Evolutionary conservation across 2,888 invertebrate species (phyloP), one percentile per base, ranked within the genome.

Genomic region (Cryptocephalus moraei): DNA sequence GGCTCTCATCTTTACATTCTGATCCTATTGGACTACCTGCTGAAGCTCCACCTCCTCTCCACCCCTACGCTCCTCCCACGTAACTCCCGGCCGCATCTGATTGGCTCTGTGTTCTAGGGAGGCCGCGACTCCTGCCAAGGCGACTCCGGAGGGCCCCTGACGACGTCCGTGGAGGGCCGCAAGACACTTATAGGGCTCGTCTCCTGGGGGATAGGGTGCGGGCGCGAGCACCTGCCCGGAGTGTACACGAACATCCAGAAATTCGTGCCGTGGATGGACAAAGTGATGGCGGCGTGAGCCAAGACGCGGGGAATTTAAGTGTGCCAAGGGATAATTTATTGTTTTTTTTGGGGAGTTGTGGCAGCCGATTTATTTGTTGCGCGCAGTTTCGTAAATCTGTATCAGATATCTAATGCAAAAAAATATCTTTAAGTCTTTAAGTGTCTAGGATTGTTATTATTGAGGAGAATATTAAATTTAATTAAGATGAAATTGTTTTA

Each of bases 191-290:
- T 92, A 34, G 92, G 92, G 0, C 77, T 92, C 1, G 92, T 89
- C 0, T 91, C 91, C 0, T 92, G 91, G 91, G 91, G 91, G 49
- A 91, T 91, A 56, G 91, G 91, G 47, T 92, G 92, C 61, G 92
- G 91, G 0, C 75, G 91, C 1, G 91, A 91, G 61, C 91, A 91
- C 61, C 70, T 92, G 8, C 92, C 92, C 0, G 91, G 91, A 1
- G 91, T 92, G 6, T 92, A 92, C 65, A 92, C 92, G 1, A 91
- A 92, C 62, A 90, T 92, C 64, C 91, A 91, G 66, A 88, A 88
- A 67, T 92, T 91, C 66, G 89, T 91, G 55, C 90, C 91, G 13
- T 91, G 91, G 91, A 84, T 91, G 44, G 87, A 89, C 62, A 87
- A 89, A 72, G 82, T 90, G 32, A 80, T 90, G 73, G 79, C 68